These are phyloP conservation scores for Gambusia holbrooki DNA, from an alignment of 2,113 vertebrate genomes.

Conservation along the genomic window DNA sequence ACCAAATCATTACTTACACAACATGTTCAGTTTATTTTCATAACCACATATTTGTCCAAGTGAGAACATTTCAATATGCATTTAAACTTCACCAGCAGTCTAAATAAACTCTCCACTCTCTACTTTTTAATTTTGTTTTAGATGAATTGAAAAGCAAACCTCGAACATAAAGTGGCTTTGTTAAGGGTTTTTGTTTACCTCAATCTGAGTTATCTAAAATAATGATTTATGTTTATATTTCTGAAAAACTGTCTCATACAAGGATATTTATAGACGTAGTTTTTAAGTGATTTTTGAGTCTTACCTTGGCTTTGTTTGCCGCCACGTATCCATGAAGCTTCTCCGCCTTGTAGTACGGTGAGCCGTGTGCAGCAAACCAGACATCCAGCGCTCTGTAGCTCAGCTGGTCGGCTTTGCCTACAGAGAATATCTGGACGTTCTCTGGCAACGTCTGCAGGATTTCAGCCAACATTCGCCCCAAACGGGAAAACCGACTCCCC, in stretches of 20 bases:
- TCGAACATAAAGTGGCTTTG: too few relatives aligned
- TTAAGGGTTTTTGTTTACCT: too few relatives aligned
- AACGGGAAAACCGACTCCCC: constrained; percentile 80
- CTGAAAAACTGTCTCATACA: not conserved
- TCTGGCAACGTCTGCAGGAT: constrained; percentile 76
- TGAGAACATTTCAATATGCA: too few relatives aligned
- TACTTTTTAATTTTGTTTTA: too few relatives aligned
- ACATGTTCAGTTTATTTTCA: not conserved
- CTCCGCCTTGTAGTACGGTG: constrained; percentile 83
- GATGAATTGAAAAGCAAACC: too few relatives aligned
- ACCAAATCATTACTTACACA: not conserved
- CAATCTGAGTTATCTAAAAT: too few relatives aligned
- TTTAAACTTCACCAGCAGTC: too few relatives aligned
- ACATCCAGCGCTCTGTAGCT: constrained; percentile 71
- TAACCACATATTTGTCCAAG: too few relatives aligned
- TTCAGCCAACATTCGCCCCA: constrained; percentile 80
- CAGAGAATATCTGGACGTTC: constrained; percentile 85
- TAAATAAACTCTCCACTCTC: too few relatives aligned
- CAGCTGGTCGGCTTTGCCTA: constrained; percentile 63
- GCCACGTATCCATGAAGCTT: constrained; percentile 86
- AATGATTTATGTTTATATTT: too few relatives aligned
- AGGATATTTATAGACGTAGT: not conserved
- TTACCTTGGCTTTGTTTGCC: constrained; percentile 81
- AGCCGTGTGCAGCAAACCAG: constrained; percentile 85
- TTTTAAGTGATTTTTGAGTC: not conserved